These are phyloP conservation scores for Drosophila pseudoobscura DNA, from an alignment of 1,140 invertebrate species.

Conservation along the genomic window DNA sequence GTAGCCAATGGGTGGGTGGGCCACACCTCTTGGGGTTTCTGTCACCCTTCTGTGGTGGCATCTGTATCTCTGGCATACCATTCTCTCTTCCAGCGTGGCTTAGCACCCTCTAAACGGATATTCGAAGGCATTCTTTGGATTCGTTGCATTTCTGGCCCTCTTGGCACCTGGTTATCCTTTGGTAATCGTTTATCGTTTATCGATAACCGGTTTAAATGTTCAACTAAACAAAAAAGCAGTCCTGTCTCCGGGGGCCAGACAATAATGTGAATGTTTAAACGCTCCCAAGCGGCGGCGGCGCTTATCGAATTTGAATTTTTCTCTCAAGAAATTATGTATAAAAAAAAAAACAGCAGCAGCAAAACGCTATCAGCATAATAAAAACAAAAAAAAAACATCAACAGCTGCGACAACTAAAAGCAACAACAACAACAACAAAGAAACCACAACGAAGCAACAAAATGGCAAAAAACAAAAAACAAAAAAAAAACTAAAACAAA, in stretches of 20 bases:
- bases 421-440: conserved; percentile 32
- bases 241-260: conserved; percentile 9
- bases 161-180: too few relatives aligned
- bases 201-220: too few relatives aligned
- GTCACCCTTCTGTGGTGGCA: too few relatives aligned
- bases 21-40: too few relatives aligned
- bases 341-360: conserved; percentile 35
- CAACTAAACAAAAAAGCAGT: conserved; percentile 6
- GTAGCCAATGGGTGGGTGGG: too few relatives aligned
- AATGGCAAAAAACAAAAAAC: conserved; percentile 16
- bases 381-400: conserved; percentile 71
- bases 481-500: conserved; percentile 55
- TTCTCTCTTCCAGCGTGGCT: too few relatives aligned
- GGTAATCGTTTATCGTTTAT: too few relatives aligned
- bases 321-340: conserved; percentile 32
- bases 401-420: conserved; percentile 48
- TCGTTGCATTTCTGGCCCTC: too few relatives aligned
- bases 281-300: conserved; percentile 42
- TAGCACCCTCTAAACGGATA: too few relatives aligned
- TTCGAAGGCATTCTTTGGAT: too few relatives aligned
- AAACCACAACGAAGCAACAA: conserved; percentile 59
- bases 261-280: conserved; percentile 33
- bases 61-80: too few relatives aligned
- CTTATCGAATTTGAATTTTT: conserved; percentile 77
- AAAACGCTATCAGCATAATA: conserved; percentile 76